Percentiles rank a stretch among this genome's conserved stretches.
Evolutionary conservation across 2,888 invertebrate genomes (phyloP).

Genomic region (Stegophylla sp.): DNA sequence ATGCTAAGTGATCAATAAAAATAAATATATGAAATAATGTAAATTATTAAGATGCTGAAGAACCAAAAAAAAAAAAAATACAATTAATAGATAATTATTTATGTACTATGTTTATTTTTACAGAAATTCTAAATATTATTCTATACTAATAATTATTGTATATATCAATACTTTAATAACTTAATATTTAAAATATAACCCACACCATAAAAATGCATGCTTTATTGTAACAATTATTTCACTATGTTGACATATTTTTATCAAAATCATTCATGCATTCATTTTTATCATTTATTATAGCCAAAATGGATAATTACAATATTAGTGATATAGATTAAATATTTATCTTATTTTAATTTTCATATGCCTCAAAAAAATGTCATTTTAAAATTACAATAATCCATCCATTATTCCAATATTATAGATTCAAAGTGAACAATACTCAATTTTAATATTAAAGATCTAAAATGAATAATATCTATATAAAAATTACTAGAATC

Average conservation of each 20-base stretch:
- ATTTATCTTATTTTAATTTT: not conserved
- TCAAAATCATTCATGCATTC: too few relatives aligned
- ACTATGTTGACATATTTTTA: slow-evolving; percentile 45
- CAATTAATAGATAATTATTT: too few relatives aligned
- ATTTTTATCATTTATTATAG: not conserved
- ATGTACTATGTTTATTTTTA: slow-evolving; percentile 34
- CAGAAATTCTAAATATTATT: not conserved
- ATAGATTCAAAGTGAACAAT: not conserved
- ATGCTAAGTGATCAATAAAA: slow-evolving; percentile 30
- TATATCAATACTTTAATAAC: slow-evolving; percentile 14
- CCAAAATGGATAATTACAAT: not conserved
- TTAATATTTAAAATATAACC: slow-evolving; percentile 30
- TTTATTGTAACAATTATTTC: slow-evolving; percentile 29
- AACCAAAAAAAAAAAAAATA: not conserved
- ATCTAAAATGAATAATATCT: not conserved
- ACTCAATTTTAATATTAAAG: not conserved
- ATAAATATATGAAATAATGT: slow-evolving; percentile 7
- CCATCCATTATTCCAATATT: not conserved
- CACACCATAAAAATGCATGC: slow-evolving; percentile 34
- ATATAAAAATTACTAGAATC: not conserved
- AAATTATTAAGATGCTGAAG: not conserved
- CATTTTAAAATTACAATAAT: not conserved
- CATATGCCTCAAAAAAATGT: not conserved
- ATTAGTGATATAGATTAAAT: not conserved
- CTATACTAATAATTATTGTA: not conserved